These are phyloP conservation scores for Pilophorus perplexus DNA, from an alignment of 2,888 invertebrate species.

Conservation along the genomic window DNA sequence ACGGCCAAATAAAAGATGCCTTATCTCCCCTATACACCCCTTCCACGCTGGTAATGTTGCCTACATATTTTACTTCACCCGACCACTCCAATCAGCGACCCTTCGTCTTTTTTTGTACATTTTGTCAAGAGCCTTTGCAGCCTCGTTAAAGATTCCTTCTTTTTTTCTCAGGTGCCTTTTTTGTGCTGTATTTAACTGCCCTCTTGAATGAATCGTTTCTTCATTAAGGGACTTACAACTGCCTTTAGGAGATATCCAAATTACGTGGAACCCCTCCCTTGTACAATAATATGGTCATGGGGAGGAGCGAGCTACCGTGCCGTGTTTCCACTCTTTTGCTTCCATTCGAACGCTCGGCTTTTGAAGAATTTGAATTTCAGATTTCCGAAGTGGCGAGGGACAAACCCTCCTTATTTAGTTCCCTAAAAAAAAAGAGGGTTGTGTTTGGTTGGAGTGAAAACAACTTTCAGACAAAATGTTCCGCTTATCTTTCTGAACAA, in stretches of 20 bases:
- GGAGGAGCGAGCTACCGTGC: background rate
- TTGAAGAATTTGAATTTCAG: background rate
- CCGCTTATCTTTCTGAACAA: no score
- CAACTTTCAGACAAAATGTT: no score
- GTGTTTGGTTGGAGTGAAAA: no score
- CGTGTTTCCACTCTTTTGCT: background rate
- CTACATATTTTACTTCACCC: conserved; percentile 35
- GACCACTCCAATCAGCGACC: conserved; percentile 37
- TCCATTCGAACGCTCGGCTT: background rate
- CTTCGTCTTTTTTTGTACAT: conserved; percentile 8
- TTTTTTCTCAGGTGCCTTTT: background rate
- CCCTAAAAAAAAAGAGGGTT: no score
- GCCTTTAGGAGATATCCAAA: conserved; percentile 20
- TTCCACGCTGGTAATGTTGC: conserved; percentile 24
- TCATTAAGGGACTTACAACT: conserved; percentile 14
- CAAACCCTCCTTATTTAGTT: background rate
- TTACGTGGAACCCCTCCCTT: conserved; percentile 3
- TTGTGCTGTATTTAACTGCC: conserved; percentile 31
- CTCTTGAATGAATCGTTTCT: conserved; percentile 35
- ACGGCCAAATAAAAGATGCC: conserved; percentile 37
- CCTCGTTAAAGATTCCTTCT: conserved; percentile 39
- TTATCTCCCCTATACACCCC: conserved; percentile 40
- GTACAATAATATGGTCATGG: background rate
- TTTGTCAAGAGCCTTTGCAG: conserved; percentile 30
- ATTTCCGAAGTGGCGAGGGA: background rate